Percentiles rank a stretch among this genome's conserved stretches.
Conservation (phyloP, 2,888 invertebrate genomes). For the Apotomis turbidana region DNA sequence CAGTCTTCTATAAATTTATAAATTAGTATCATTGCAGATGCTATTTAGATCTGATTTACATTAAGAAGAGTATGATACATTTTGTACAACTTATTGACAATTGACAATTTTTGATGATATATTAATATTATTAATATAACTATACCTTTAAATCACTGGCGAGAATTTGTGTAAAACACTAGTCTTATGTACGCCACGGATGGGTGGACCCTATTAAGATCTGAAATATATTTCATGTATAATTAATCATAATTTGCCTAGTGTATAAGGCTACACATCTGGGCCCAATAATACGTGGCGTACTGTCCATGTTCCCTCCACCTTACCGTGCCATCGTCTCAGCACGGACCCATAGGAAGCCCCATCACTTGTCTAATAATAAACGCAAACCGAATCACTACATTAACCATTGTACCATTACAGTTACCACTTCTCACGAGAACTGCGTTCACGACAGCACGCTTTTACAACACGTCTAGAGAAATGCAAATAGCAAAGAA, state of each 20-base stretch:
- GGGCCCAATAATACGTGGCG: constrained; percentile 2
- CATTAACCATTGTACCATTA: constrained; percentile 5
- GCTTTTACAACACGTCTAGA: constrained; percentile 8
- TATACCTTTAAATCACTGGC: constrained; percentile 31
- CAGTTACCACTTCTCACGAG: constrained; percentile 2
- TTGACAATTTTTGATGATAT: constrained; percentile 54
- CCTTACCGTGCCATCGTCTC: neutral
- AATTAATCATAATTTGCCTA: constrained; percentile 12
- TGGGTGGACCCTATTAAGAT: neutral
- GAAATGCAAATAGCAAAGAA: constrained; percentile 1
- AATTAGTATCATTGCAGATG: constrained; percentile 70
- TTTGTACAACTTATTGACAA: constrained; percentile 69
- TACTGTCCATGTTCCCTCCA: neutral
- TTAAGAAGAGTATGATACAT: constrained; percentile 62
- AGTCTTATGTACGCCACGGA: constrained; percentile 13
- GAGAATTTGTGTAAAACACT: constrained; percentile 9
- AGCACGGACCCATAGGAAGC: constrained; percentile 37
- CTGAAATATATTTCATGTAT: neutral
- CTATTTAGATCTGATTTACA: constrained; percentile 62
- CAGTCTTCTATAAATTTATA: constrained; percentile 81
- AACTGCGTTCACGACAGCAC: neutral
- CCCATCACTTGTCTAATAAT: constrained; percentile 32
- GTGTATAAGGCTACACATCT: neutral
- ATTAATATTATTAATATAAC: constrained; percentile 34
- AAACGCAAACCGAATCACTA: neutral